Conservation (phyloP, 2,888 invertebrate genomes). For the Tortricodes alternella region DNA sequence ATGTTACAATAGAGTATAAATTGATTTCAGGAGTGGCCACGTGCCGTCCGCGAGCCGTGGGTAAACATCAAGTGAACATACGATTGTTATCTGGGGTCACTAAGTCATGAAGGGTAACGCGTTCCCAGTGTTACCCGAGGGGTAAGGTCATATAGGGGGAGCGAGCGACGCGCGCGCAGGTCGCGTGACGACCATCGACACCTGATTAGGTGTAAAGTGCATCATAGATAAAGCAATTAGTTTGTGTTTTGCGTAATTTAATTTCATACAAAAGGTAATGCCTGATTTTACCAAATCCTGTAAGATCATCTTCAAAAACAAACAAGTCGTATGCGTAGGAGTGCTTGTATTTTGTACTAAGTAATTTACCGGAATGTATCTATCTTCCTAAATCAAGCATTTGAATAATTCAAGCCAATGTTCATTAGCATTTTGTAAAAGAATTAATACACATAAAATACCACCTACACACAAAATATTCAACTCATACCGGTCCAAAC, state of each 20-base stretch:
- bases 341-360: slow-evolving; percentile 12
- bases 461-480: slow-evolving; percentile 79
- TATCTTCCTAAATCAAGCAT: slow-evolving; percentile 50
- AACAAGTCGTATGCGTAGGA: background rate
- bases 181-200: slow-evolving; percentile 51
- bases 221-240: slow-evolving; percentile 6
- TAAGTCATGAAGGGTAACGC: slow-evolving; percentile 57
- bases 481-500: slow-evolving; percentile 76
- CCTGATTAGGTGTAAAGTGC: slow-evolving; percentile 37
- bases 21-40: slow-evolving; percentile 49
- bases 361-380: slow-evolving; percentile 34
- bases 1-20: slow-evolving; percentile 12
- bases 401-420: slow-evolving; percentile 52
- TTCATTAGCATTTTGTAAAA: slow-evolving; percentile 74
- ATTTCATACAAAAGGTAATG: background rate
- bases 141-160: slow-evolving; percentile 21
- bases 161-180: slow-evolving; percentile 51
- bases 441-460: slow-evolving; percentile 67
- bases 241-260: background rate
- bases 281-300: background rate
- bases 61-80: slow-evolving; percentile 47
- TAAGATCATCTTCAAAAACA: background rate
- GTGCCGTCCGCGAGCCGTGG: slow-evolving; percentile 68
- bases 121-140: slow-evolving; percentile 26
- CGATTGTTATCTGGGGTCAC: slow-evolving; percentile 75